Percentiles rank a stretch among this genome's conserved stretches.
phyloP scores from a whole-genome alignment of 2,888 invertebrate species.

The Liopterus haemorrhoidalis region DNA sequence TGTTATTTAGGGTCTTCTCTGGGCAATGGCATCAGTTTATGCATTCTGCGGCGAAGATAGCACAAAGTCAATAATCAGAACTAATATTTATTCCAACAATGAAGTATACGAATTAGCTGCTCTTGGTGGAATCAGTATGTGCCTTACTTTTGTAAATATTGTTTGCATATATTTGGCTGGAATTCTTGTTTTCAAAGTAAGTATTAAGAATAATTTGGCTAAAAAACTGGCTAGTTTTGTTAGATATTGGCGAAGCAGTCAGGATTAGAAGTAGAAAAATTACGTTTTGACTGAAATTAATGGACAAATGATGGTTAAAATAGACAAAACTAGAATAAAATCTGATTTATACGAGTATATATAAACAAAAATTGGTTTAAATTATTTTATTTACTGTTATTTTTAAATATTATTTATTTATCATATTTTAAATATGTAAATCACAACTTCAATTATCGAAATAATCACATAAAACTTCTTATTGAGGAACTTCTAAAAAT shows the following conservation, averaged over 20 bases:
- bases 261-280: slow-evolving; percentile 11
- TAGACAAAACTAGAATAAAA: no score
- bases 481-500: no score
- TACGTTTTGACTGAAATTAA: no score
- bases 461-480: no score
- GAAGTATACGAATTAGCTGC: slow-evolving; percentile 56
- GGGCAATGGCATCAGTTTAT: slow-evolving; percentile 57
- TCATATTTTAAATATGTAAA: no score
- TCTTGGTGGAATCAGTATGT: slow-evolving; percentile 63
- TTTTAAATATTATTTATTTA: no score
- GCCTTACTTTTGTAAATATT: slow-evolving; percentile 68
- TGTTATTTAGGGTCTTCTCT: slow-evolving; percentile 54
- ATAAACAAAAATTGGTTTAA: no score
- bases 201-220: slow-evolving; percentile 10
- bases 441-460: no score
- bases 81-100: slow-evolving; percentile 53
- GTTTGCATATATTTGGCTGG: slow-evolving; percentile 66
- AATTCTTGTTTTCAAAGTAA: slow-evolving; percentile 62
- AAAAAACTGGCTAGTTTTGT: not conserved
- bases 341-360: no score
- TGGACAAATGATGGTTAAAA: no score
- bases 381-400: no score
- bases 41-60: slow-evolving; percentile 48
- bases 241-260: not conserved
- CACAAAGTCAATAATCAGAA: slow-evolving; percentile 45